Conservation (phyloP, 2,888 invertebrate species). For the Pocota personata region DNA sequence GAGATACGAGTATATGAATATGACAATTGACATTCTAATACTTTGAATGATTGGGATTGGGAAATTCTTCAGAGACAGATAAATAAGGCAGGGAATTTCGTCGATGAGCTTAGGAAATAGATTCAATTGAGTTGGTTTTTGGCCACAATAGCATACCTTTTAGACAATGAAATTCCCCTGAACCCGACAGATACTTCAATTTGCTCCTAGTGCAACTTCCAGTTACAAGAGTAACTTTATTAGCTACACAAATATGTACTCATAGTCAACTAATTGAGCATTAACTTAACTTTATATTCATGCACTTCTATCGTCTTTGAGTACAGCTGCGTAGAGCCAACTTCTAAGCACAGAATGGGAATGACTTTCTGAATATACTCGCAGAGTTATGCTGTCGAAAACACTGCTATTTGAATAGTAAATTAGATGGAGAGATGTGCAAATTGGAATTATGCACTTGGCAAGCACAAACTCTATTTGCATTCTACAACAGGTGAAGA, state of each 20-base stretch:
- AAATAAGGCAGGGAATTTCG: too few relatives aligned
- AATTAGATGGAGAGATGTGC: slow-evolving; percentile 2
- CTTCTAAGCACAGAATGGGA: not conserved
- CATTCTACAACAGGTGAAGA: not conserved
- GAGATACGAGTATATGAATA: not conserved
- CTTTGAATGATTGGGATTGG: too few relatives aligned
- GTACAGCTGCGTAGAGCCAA: not conserved
- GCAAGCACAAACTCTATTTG: not conserved
- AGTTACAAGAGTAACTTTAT: not conserved
- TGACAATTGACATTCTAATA: too few relatives aligned
- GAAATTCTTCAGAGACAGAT: too few relatives aligned
- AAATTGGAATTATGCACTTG: not conserved
- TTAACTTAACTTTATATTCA: not conserved
- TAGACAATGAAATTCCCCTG: not conserved
- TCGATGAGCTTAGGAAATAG: too few relatives aligned
- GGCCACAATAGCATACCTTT: too few relatives aligned
- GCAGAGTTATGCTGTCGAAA: not conserved
- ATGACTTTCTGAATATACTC: too few relatives aligned
- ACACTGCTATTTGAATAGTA: not conserved
- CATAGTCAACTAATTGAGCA: not conserved
- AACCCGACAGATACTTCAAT: not conserved
- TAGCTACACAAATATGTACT: not conserved
- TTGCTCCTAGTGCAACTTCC: not conserved
- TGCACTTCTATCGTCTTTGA: not conserved
- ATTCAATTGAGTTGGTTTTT: too few relatives aligned